Conservation (phyloP, 2,888 invertebrate genomes). For the Diarsia mendica region DNA sequence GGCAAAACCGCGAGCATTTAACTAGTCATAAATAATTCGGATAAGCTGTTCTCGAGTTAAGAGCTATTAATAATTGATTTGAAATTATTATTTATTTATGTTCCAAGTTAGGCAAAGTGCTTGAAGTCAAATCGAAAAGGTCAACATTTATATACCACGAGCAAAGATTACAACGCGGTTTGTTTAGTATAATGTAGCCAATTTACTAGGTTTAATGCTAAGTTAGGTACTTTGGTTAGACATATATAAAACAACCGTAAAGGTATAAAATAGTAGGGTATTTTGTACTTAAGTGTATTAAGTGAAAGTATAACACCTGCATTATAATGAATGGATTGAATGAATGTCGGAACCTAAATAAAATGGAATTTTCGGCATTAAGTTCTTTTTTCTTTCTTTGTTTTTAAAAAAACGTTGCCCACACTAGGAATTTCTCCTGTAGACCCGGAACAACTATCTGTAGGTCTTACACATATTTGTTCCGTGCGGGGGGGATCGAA, state of each 20-base stretch:
- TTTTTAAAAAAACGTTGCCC: too few relatives aligned
- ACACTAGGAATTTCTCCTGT: too few relatives aligned
- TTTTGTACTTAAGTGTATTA: constrained; percentile 30
- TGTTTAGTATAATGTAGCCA: not conserved
- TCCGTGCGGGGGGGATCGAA: too few relatives aligned
- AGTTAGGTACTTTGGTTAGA: constrained; percentile 28
- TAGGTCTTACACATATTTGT: too few relatives aligned
- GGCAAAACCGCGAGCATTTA: too few relatives aligned
- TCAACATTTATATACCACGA: constrained; percentile 8
- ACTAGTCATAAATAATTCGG: not conserved
- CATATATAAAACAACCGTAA: constrained; percentile 48
- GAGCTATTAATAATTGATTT: not conserved
- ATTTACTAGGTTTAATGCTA: constrained; percentile 21
- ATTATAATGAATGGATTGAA: constrained; percentile 18
- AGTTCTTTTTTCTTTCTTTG: too few relatives aligned
- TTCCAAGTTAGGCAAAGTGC: not conserved
- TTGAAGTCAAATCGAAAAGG: not conserved
- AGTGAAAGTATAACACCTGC: constrained; percentile 43
- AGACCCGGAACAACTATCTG: too few relatives aligned
- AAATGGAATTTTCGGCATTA: not conserved
- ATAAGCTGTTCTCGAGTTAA: not conserved
- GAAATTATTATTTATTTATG: not conserved
- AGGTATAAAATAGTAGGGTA: constrained; percentile 31
- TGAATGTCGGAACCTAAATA: not conserved
- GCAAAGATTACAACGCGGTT: constrained; percentile 8